Conservation (phyloP, 2,113 vertebrate genomes). For the Murina feae region DNA sequence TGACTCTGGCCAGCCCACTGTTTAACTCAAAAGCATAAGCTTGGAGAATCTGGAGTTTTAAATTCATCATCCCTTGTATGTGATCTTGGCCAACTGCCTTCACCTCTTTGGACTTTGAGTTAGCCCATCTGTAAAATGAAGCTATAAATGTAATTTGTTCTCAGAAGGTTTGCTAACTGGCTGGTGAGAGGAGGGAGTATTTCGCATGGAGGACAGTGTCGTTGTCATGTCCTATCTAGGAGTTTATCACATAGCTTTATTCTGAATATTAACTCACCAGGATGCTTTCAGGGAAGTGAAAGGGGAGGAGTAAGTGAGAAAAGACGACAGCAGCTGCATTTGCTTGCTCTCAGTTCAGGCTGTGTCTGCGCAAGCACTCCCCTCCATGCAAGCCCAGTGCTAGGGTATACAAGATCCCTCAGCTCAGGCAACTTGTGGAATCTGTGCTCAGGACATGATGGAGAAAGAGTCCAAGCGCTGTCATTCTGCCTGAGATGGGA, state of each 20-base stretch:
- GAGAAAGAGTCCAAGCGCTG: not conserved
- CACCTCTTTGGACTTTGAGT: conserved; percentile 10
- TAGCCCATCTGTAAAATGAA: conserved; percentile 7
- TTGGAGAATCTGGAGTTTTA: conserved; percentile 2
- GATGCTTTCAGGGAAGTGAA: not conserved
- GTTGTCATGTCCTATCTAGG: not conserved
- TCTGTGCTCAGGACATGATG: not conserved
- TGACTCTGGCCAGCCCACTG: not conserved
- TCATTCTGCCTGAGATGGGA: not conserved
- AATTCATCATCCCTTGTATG: not conserved
- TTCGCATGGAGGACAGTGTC: not conserved
- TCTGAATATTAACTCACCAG: not conserved
- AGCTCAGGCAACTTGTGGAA: not conserved
- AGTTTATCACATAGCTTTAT: not conserved
- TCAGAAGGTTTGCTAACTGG: not conserved
- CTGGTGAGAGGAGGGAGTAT: not conserved
- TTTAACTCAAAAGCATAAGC: not conserved
- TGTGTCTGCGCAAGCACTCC: not conserved
- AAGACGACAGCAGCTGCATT: not conserved
- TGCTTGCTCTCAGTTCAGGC: not conserved
- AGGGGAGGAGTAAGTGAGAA: not conserved
- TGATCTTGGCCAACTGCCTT: not conserved
- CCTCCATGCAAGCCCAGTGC: not conserved
- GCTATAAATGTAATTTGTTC: not conserved
- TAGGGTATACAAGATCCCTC: not conserved